These are phyloP conservation scores for Cossypha dichroa DNA, from an alignment of 2,797 vertebrate species.

Conservation along the genomic window DNA sequence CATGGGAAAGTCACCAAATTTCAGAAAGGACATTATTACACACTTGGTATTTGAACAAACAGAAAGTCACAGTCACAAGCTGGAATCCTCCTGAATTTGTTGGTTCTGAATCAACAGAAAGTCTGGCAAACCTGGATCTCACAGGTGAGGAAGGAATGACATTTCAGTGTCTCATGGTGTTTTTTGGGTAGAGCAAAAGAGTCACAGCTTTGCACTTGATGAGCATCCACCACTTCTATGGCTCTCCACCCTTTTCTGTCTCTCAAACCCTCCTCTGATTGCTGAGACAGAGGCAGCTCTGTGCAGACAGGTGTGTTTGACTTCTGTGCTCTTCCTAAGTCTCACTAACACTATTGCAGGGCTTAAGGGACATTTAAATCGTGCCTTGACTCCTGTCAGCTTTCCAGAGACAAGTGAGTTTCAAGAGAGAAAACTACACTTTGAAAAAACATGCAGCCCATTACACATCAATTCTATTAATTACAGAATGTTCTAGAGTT, in stretches of 20 bases:
- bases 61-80: neutral
- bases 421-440: neutral
- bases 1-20: neutral
- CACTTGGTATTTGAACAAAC: accelerated
- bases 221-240: neutral
- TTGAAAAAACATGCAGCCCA: neutral
- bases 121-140: neutral
- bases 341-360: neutral
- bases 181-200: neutral
- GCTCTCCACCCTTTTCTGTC: neutral
- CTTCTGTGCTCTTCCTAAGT: neutral
- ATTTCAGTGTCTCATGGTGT: neutral
- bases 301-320: neutral
- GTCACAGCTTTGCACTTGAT: neutral
- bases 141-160: neutral
- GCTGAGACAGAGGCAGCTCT: neutral
- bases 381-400: neutral
- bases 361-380: neutral
- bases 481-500: neutral
- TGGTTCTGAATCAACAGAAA: neutral
- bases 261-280: neutral
- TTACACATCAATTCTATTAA: neutral
- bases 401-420: neutral
- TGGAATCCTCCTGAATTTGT: neutral
- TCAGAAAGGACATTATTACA: neutral